Percentiles rank a stretch among this genome's conserved stretches.
These are phyloP conservation scores for Aphrocallistes beatrix DNA, from an alignment of 37 sponge, comb jelly and placozoan genomes.

Conservation along the genomic window DNA sequence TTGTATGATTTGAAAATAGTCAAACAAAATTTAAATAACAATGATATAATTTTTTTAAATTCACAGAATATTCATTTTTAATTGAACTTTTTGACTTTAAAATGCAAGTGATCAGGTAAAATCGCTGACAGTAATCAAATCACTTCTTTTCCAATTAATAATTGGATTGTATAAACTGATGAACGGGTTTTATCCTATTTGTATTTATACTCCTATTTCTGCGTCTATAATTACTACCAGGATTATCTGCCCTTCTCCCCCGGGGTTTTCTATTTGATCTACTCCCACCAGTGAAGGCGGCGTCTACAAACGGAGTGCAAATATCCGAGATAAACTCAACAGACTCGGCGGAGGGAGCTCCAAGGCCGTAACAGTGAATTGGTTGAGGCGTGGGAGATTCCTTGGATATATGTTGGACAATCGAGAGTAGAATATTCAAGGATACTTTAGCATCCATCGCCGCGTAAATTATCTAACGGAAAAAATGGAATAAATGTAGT, in stretches of 20 bases:
- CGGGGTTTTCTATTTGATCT: not conserved
- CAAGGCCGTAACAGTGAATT: not conserved
- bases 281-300: not conserved
- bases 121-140: too few relatives aligned
- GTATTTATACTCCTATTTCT: not conserved
- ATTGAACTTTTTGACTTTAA: too few relatives aligned
- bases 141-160: too few relatives aligned
- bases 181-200: too few relatives aligned
- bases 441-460: constrained; percentile 13
- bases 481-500: too few relatives aligned
- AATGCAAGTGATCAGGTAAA: too few relatives aligned
- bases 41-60: too few relatives aligned
- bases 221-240: not conserved
- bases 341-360: not conserved
- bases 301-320: not conserved
- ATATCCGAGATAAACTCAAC: not conserved
- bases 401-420: not conserved
- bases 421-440: not conserved
- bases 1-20: too few relatives aligned
- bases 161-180: too few relatives aligned
- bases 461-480: not conserved
- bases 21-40: too few relatives aligned
- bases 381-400: not conserved
- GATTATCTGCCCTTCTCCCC: not conserved
- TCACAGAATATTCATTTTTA: too few relatives aligned